A percentile compares a stretch with the other conserved stretches of the same genome.
These are phyloP conservation scores for Emmelina monodactyla DNA, from an alignment of 2,888 invertebrate species.

Conservation along the genomic window DNA sequence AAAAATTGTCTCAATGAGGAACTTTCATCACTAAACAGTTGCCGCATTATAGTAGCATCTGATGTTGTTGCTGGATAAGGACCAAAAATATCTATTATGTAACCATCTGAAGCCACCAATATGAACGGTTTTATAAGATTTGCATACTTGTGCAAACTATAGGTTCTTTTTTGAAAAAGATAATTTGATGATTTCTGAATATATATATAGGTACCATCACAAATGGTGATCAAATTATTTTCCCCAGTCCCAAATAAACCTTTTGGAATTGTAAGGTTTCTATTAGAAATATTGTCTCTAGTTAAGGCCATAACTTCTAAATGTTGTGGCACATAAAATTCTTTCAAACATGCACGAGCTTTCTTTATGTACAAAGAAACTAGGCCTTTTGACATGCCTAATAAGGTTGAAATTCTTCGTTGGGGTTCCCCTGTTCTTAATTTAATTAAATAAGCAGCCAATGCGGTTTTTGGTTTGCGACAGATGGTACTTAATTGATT, in stretches of 20 bases:
- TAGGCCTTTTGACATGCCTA: constrained; percentile 2
- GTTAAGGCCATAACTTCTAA: constrained; percentile 3
- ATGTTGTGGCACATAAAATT: constrained; percentile 6
- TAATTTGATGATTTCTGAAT: constrained; percentile 11
- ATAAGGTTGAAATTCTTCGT: constrained; percentile 3
- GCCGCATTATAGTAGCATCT: constrained; percentile 8
- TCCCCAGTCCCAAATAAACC: background rate
- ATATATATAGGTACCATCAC: constrained; percentile 10
- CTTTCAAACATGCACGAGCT: constrained; percentile 1
- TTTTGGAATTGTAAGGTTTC: constrained; percentile 3
- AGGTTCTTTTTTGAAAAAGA: constrained; percentile 12
- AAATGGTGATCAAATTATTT: constrained; percentile 7
- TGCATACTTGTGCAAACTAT: constrained; percentile 12
- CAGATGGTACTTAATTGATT: constrained; percentile 3
- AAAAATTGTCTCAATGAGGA: constrained; percentile 1
- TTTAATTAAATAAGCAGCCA: constrained; percentile 4
- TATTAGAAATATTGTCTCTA: constrained; percentile 1
- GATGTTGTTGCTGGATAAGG: constrained; percentile 11
- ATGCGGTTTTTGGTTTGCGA: constrained; percentile 3
- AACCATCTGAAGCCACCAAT: constrained; percentile 11
- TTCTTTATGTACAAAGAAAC: background rate
- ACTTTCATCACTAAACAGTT: constrained; percentile 2
- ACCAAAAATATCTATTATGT: constrained; percentile 11
- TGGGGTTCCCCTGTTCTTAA: constrained; percentile 4
- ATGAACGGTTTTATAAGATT: constrained; percentile 14